Evolutionary conservation across 2,888 invertebrate species (phyloP).

Genomic region (Nomada flava): DNA sequence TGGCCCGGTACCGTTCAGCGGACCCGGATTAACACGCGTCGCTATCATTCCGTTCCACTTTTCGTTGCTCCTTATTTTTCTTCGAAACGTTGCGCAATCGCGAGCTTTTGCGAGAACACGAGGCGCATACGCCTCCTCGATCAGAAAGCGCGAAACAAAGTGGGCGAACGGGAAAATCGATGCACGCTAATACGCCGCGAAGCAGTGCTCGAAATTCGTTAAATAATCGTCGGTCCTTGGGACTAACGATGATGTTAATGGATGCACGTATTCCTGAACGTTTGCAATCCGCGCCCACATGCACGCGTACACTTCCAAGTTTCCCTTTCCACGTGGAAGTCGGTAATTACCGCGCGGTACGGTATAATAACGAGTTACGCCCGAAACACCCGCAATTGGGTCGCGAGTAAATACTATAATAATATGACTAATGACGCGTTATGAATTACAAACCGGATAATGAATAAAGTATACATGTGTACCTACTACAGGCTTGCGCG

Average conservation of each 20-base stretch:
- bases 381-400: constrained; percentile 65
- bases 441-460: constrained; percentile 71
- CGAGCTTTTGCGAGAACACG: no score
- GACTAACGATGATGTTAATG: constrained; percentile 32
- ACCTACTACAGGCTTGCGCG: constrained; percentile 41
- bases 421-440: constrained; percentile 69
- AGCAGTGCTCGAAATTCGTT: not conserved
- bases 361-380: constrained; percentile 66
- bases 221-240: constrained; percentile 24
- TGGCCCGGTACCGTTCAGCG: constrained; percentile 36
- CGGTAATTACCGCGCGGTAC: constrained; percentile 65
- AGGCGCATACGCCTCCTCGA: not conserved
- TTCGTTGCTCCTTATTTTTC: not conserved
- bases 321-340: constrained; percentile 62
- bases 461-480: constrained; percentile 63
- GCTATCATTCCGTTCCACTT: not conserved
- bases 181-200: constrained; percentile 4
- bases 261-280: constrained; percentile 14
- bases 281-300: constrained; percentile 36
- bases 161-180: constrained; percentile 28
- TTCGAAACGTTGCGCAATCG: not conserved
- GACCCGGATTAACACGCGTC: constrained; percentile 32
- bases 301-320: constrained; percentile 40
- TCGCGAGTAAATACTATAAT: constrained; percentile 71
- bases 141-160: constrained; percentile 17